Conservation (phyloP, 2,113 vertebrate species). For the Felis catus region DNA sequence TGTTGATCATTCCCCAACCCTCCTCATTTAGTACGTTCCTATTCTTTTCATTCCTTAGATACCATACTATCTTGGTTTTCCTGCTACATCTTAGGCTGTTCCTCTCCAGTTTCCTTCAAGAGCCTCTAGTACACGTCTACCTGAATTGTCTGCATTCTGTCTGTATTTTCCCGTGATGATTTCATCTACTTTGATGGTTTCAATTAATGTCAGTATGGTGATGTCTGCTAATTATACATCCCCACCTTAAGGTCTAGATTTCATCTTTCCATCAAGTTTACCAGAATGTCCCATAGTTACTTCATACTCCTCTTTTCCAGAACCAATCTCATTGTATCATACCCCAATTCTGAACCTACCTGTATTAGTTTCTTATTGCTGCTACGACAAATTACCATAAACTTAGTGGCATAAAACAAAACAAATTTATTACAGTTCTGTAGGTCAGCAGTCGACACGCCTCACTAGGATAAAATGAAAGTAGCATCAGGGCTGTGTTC, state of each 20-base stretch:
- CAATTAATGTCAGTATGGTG: background rate
- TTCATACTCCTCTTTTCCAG: background rate
- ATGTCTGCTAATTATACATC: slow-evolving; percentile 19
- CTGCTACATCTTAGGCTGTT: background rate
- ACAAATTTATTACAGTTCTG: background rate
- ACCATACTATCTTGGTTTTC: background rate
- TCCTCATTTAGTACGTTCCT: background rate
- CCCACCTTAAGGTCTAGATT: background rate
- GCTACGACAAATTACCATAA: background rate
- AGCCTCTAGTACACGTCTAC: background rate
- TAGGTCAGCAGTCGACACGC: background rate
- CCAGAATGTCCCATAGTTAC: background rate
- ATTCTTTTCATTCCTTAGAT: background rate
- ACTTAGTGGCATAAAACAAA: background rate
- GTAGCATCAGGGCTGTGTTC: background rate
- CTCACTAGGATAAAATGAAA: background rate
- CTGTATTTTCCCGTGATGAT: background rate
- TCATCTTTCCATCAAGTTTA: background rate
- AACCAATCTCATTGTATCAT: background rate
- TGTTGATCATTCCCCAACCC: background rate
- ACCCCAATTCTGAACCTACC: background rate
- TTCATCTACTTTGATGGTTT: background rate
- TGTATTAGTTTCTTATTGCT: background rate
- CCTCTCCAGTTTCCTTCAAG: background rate
- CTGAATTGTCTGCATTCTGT: background rate